A percentile compares a stretch with the other conserved stretches of the same genome.
Conservation (phyloP, 2,888 invertebrate species). For the Eulithis prunata region DNA sequence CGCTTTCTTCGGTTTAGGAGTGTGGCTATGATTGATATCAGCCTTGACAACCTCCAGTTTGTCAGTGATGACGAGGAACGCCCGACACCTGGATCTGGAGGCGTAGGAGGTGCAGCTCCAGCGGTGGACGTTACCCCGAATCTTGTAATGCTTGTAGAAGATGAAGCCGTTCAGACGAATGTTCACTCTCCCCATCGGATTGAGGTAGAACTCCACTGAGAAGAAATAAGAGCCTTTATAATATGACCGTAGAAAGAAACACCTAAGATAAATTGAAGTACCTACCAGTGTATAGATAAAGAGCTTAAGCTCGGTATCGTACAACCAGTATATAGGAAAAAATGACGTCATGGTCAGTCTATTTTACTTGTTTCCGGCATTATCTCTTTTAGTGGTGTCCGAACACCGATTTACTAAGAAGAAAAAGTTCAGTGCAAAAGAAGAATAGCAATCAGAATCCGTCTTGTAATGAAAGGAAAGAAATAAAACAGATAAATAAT, state of each 20-base stretch:
- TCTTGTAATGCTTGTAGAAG: conserved; percentile 75
- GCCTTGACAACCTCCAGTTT: conserved; percentile 71
- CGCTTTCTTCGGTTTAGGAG: conserved; percentile 55
- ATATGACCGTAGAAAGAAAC: not conserved
- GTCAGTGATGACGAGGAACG: conserved; percentile 73
- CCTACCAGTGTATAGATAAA: not conserved
- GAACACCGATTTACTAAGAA: too few species aligned
- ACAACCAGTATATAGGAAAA: not conserved
- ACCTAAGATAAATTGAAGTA: not conserved
- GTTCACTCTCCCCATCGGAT: conserved; percentile 70
- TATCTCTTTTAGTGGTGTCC: too few species aligned
- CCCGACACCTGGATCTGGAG: conserved; percentile 73
- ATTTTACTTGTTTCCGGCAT: too few species aligned
- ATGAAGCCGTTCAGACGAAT: conserved; percentile 74
- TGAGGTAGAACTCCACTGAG: conserved; percentile 70
- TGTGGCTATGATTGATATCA: conserved; percentile 67
- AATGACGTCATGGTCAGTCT: too few species aligned
- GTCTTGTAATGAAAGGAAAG: too few species aligned
- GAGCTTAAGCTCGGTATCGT: too few species aligned
- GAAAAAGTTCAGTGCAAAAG: too few species aligned
- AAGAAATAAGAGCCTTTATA: conserved; percentile 9
- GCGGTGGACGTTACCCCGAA: conserved; percentile 68
- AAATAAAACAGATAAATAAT: too few species aligned
- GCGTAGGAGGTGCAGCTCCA: conserved; percentile 78
- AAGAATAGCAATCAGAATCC: too few species aligned